phyloP scores from a whole-genome alignment of 1,140 invertebrate species.

The Philotrypesis tridentata region DNA sequence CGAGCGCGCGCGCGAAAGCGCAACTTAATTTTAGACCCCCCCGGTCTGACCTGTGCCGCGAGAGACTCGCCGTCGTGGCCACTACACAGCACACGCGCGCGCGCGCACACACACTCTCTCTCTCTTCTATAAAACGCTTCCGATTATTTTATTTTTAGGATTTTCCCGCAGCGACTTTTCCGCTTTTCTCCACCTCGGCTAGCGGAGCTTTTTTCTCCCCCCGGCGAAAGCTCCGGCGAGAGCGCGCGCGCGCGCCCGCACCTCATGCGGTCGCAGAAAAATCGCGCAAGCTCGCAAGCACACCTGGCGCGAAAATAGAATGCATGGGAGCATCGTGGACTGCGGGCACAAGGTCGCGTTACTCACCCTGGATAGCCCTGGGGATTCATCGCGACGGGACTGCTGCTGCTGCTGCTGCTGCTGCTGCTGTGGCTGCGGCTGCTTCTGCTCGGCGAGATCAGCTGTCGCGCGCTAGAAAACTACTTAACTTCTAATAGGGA shows the following conservation, averaged over 20 bases:
- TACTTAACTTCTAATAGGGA: background rate
- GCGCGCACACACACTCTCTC: background rate
- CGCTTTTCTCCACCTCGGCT: background rate
- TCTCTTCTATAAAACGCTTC: constrained; percentile 64
- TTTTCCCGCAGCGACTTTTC: constrained; percentile 48
- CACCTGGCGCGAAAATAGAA: too few relatives aligned
- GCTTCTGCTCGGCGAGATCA: too few relatives aligned
- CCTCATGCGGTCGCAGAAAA: too few relatives aligned
- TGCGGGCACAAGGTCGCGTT: background rate
- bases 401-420: too few relatives aligned
- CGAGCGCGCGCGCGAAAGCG: constrained; percentile 44
- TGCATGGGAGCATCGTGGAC: too few relatives aligned
- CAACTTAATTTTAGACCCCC: constrained; percentile 70
- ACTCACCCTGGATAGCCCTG: constrained; percentile 30
- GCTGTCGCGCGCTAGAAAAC: background rate
- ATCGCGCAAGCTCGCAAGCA: background rate
- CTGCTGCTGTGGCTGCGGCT: too few relatives aligned
- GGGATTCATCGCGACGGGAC: constrained; percentile 11
- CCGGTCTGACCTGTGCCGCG: constrained; percentile 68
- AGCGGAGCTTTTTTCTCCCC: background rate
- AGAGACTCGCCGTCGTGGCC: constrained; percentile 54
- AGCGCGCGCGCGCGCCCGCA: too few relatives aligned
- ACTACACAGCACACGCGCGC: background rate
- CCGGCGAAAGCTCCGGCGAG: background rate
- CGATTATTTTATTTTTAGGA: constrained; percentile 73